A percentile compares a stretch with the other conserved stretches of the same genome.
Conservation (phyloP, 2,797 vertebrate genomes). For the Rhinichthys osculus region DNA sequence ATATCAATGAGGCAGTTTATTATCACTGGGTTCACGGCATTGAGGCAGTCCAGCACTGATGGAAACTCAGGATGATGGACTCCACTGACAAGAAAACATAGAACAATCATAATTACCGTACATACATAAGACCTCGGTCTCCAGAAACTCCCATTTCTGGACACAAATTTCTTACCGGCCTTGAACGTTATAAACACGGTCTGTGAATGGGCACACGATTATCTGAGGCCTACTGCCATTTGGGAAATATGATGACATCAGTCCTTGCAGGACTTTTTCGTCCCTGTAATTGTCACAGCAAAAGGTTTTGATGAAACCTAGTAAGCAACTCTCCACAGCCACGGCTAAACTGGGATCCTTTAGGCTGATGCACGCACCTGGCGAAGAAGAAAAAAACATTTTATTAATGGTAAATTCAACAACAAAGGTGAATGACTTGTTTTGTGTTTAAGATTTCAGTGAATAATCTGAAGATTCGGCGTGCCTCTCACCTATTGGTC, state of each 20-base stretch:
- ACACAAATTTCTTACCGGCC: conserved; percentile 48
- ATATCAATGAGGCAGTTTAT: conserved; percentile 76
- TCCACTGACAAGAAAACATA: conserved; percentile 53
- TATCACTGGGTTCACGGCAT: conserved; percentile 67
- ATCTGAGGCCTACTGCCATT: conserved; percentile 72
- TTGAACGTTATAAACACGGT: conserved; percentile 59
- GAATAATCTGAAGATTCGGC: background rate
- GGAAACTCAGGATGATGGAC: conserved; percentile 64
- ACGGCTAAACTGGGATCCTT: conserved; percentile 68
- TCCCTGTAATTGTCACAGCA: conserved; percentile 78
- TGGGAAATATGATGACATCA: conserved; percentile 69
- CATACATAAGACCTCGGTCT: background rate
- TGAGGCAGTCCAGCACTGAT: conserved; percentile 63
- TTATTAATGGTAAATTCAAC: background rate
- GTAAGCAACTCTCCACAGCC: conserved; percentile 74
- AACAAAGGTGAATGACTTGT: background rate
- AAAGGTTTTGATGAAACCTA: conserved; percentile 75
- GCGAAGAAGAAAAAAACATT: background rate
- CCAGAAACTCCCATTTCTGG: background rate
- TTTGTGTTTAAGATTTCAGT: background rate
- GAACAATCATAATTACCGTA: background rate
- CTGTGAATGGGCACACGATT: conserved; percentile 70
- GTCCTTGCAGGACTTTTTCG: conserved; percentile 69
- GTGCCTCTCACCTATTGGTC: conserved; percentile 63
- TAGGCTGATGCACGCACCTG: conserved; percentile 65